phyloP scores from a whole-genome alignment of 2,888 invertebrate genomes.

The Chrysolina americana region DNA sequence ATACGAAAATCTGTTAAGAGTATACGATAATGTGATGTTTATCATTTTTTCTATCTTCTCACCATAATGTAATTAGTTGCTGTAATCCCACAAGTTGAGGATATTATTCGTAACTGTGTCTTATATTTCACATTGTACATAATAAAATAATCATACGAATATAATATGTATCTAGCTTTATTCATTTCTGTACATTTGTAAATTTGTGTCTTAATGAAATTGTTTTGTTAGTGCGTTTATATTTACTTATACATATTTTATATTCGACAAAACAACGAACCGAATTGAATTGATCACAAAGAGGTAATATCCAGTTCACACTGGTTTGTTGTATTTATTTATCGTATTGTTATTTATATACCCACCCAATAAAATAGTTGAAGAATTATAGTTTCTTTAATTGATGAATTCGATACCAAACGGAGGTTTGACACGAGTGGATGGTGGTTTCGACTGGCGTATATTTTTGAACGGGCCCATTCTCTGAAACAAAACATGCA shows the following conservation, averaged over 20 bases:
- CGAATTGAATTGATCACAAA: background rate
- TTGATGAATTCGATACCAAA: slow-evolving; percentile 59
- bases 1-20: too few species aligned
- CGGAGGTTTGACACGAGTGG: slow-evolving; percentile 52
- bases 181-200: slow-evolving; percentile 20
- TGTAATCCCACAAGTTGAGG: background rate
- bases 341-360: slow-evolving; percentile 5
- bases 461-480: slow-evolving; percentile 34
- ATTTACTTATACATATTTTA: background rate
- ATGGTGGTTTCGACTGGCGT: slow-evolving; percentile 20
- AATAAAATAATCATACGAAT: slow-evolving; percentile 9
- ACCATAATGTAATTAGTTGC: too few species aligned
- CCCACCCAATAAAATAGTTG: slow-evolving; percentile 2
- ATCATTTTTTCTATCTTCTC: too few species aligned
- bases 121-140: slow-evolving; percentile 1
- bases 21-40: too few species aligned
- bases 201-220: slow-evolving; percentile 13
- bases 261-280: slow-evolving; percentile 6
- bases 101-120: background rate
- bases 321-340: slow-evolving; percentile 6
- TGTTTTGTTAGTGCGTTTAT: slow-evolving; percentile 2
- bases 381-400: slow-evolving; percentile 35
- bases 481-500: slow-evolving; percentile 43
- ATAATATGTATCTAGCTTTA: background rate
- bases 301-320: background rate